Conservation (phyloP, 2,113 vertebrate genomes). For the Atlantisia rogersi region DNA sequence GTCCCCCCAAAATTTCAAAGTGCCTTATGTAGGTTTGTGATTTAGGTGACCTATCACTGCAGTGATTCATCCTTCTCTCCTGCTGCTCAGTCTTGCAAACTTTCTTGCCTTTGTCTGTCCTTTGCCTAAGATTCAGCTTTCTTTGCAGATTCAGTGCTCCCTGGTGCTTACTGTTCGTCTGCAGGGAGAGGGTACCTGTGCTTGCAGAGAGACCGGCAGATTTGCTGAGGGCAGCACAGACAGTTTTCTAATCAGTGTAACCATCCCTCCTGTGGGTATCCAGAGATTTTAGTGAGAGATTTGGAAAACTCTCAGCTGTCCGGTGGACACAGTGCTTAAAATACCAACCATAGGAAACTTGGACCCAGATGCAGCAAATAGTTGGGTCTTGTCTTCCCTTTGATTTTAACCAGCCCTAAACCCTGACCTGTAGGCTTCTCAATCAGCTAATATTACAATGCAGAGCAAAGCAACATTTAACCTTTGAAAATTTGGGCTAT, state of each 20-base stretch:
- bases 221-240: background rate
- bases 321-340: background rate
- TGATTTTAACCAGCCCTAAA: constrained; percentile 24
- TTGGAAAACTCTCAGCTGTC: background rate
- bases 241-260: background rate
- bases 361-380: background rate
- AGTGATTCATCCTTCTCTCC: background rate
- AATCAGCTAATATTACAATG: constrained; percentile 19
- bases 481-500: constrained; percentile 57
- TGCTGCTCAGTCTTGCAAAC: background rate
- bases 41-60: background rate
- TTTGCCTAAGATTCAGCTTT: background rate
- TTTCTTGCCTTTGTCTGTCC: background rate
- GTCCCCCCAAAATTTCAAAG: background rate
- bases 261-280: background rate
- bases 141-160: background rate
- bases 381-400: constrained; percentile 1
- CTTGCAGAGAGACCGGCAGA: background rate
- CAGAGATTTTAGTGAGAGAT: background rate
- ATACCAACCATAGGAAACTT: background rate
- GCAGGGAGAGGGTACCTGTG: background rate
- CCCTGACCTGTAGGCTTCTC: constrained; percentile 51
- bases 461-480: constrained; percentile 49
- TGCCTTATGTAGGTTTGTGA: background rate
- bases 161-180: background rate